Evolutionary conservation across 1,140 invertebrate species (phyloP).

Genomic region (Ladona fulva): DNA sequence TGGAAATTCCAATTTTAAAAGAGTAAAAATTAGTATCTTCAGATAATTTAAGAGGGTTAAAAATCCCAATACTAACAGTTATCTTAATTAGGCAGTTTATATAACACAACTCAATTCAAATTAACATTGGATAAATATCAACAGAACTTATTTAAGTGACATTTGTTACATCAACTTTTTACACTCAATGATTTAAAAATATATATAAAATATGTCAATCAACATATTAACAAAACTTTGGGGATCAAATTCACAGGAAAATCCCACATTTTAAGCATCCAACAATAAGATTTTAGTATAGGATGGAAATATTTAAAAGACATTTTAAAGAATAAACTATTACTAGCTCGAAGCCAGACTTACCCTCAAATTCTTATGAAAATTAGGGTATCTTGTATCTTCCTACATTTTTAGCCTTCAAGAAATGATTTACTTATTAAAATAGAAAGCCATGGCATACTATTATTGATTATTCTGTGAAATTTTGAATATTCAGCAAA

Average conservation of each 20-base stretch:
- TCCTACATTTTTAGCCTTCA: neutral
- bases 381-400: neutral
- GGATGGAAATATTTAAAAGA: neutral
- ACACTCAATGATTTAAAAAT: neutral
- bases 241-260: neutral
- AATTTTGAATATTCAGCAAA: neutral
- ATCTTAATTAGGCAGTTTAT: too few species aligned
- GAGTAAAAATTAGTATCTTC: too few species aligned
- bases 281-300: neutral
- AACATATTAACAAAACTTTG: neutral
- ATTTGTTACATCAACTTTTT: neutral
- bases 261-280: neutral
- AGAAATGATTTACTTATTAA: constrained; percentile 1
- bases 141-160: neutral
- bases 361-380: neutral
- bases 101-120: neutral
- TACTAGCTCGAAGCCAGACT: neutral
- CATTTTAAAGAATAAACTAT: neutral
- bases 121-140: neutral
- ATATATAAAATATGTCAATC: neutral
- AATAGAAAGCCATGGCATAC: constrained; percentile 4
- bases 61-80: too few species aligned
- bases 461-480: constrained; percentile 4
- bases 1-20: too few species aligned
- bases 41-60: too few species aligned